Base-by-base conservation (phyloP, 2,113 vertebrate species). In the Ceyx margarethae region DNA sequence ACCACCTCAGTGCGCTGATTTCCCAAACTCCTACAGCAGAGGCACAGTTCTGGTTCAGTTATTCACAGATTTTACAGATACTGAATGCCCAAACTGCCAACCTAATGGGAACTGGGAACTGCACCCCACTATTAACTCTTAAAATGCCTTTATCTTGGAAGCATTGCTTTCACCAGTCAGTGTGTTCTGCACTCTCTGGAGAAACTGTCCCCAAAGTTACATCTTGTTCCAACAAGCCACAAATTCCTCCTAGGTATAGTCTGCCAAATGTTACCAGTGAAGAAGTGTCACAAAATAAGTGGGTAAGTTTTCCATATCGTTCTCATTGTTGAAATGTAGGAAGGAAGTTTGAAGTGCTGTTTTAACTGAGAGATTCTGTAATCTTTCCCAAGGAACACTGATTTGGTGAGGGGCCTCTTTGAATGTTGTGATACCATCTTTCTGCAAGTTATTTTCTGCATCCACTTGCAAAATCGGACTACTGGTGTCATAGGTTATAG, bases 401-500 rank as follows among this genome's bases (percentile, higher is more conserved):
- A 35, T 65, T 61, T 16, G 21, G 10, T 62, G 71, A 45, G 45
- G 76, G 74, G 65, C 51, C 31, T 71, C 29, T 81, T 73, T 20
- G 13, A 37, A 61, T 74, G 13, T 23, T 76, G 15, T 79, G 37
- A 20, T 78, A 42, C n/a, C 56, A 61, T 97, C 97, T 97, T 97
- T 97, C 95, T 98, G 96, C 97, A 97, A 97, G 95, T 97, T 98
- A 95, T 96, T 97, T 95, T 97, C 97, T 97, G 96, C 93, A 97
- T 91, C 45, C 51, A 64, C 87, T 97, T 98, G 98, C 97, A 98
- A 98, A 97, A 98, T 98, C 37, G 48, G 72, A 35, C 73, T 89
- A 2, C 58, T 77, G 77, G 89, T 87, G 65, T 87, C 56, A 37
- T 20, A 54, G 43, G 64, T 29, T 88, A 74, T 13, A 61, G 20